A percentile compares a stretch with the other conserved stretches of the same genome.
phyloP scores from a whole-genome alignment of 2,113 vertebrate genomes.

The Labeo catla region DNA sequence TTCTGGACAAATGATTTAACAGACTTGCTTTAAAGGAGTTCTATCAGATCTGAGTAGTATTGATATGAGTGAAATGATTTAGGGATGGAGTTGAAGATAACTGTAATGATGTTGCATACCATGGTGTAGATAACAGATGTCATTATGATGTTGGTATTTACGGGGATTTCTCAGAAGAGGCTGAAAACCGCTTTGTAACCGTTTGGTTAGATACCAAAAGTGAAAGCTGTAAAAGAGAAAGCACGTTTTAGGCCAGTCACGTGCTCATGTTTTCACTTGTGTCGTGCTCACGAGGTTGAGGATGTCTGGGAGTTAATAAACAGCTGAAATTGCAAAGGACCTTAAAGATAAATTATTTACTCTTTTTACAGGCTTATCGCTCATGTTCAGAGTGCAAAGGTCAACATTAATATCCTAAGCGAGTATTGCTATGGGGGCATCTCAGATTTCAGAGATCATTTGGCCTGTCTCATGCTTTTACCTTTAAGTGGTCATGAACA shows the following conservation, averaged over 20 bases:
- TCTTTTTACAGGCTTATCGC: not conserved
- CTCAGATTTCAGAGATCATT: not conserved
- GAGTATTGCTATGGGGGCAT: not conserved
- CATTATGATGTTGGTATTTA: not conserved
- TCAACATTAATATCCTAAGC: not conserved
- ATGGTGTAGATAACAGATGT: not conserved
- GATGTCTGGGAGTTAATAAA: not conserved
- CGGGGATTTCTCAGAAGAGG: not conserved
- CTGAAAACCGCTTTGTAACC: not conserved
- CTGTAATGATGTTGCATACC: not conserved
- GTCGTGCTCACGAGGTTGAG: not conserved
- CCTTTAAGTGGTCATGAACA: conserved; percentile 15
- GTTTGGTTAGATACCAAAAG: conserved; percentile 14
- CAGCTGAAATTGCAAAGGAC: not conserved
- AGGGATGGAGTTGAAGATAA: not conserved
- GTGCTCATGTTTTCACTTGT: conserved; percentile 22
- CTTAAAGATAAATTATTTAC: not conserved
- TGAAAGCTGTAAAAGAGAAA: conserved; percentile 38
- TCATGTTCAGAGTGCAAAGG: conserved; percentile 8
- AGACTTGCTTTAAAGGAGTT: conserved; percentile 17
- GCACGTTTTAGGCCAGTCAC: conserved; percentile 30
- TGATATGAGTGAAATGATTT: not conserved
- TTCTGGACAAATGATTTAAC: conserved; percentile 64
- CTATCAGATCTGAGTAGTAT: not conserved
- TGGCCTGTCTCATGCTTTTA: conserved; percentile 2